These are phyloP conservation scores for Scaptomyza caliginosa DNA, from an alignment of 2,888 invertebrate genomes.

Conservation along the genomic window DNA sequence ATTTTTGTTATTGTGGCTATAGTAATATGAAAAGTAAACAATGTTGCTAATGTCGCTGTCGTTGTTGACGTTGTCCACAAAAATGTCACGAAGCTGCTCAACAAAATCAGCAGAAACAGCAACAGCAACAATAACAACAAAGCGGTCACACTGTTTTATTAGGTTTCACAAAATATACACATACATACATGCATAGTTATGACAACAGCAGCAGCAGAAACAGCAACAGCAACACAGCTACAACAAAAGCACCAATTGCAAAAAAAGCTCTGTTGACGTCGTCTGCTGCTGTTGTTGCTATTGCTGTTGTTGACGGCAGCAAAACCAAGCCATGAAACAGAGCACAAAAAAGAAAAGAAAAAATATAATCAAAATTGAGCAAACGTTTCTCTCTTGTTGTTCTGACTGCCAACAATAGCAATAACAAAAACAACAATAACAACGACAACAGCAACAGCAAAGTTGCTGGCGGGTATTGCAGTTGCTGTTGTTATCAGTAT, in stretches of 20 bases:
- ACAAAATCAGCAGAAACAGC: constrained; percentile 39
- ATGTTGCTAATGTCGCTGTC: constrained; percentile 53
- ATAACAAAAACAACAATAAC: constrained; percentile 4
- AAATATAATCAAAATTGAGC: constrained; percentile 16
- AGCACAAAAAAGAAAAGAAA: constrained; percentile 3
- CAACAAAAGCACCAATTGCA: constrained; percentile 26
- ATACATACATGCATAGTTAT: constrained; percentile 43
- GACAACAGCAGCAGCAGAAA: constrained; percentile 33
- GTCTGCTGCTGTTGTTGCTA: constrained; percentile 16
- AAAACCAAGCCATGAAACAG: constrained; percentile 22
- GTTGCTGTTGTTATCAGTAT: constrained; percentile 45
- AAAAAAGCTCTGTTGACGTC: constrained; percentile 38
- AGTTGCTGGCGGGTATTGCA: constrained; percentile 25
- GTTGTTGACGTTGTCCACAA: constrained; percentile 39
- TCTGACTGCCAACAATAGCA: constrained; percentile 28
- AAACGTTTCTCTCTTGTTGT: constrained; percentile 50
- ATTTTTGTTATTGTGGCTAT: constrained; percentile 51
- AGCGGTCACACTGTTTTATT: constrained; percentile 59
- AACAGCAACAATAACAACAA: constrained; percentile 43
- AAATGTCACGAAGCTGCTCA: constrained; percentile 63
- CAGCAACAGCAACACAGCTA: constrained; percentile 11
- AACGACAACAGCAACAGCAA: constrained; percentile 14
- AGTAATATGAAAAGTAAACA: constrained; percentile 64
- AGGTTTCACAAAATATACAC: constrained; percentile 55
- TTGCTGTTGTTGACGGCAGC: constrained; percentile 37